Percentiles rank a stretch among this genome's conserved stretches.
phyloP scores from a whole-genome alignment of 1,140 invertebrate genomes.

The Drosophila punjabiensis region DNA sequence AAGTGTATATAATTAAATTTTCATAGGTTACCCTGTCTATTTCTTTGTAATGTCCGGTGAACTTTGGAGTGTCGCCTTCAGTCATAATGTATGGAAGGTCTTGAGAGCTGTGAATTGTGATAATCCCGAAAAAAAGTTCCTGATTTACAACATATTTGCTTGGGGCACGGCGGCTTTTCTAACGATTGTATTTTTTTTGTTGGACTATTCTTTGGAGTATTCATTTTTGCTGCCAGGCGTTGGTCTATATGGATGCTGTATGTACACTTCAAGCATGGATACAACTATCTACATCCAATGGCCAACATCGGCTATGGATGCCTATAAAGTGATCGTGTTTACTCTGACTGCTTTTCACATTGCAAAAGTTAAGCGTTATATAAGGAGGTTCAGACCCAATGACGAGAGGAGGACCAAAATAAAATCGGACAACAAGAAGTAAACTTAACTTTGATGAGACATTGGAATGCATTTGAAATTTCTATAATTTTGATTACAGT shows the following conservation, averaged over 20 bases:
- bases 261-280: neutral
- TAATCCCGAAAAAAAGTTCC: neutral
- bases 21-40: neutral
- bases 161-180: neutral
- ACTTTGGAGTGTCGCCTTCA: neutral
- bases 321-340: neutral
- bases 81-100: neutral
- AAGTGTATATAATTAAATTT: neutral
- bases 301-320: neutral
- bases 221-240: neutral
- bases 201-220: neutral
- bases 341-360: neutral
- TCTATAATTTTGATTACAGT: neutral
- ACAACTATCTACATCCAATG: rapidly evolving
- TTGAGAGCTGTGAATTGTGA: neutral
- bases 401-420: neutral
- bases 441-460: neutral
- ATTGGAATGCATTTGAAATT: neutral
- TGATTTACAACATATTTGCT: neutral
- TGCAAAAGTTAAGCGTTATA: neutral
- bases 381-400: neutral
- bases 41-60: neutral
- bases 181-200: neutral
- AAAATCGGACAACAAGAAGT: neutral
- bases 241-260: neutral